Evolutionary conservation across 2,888 invertebrate species (phyloP), one percentile per base, ranked within the genome.

Genomic region (Anthrax anthrax): DNA sequence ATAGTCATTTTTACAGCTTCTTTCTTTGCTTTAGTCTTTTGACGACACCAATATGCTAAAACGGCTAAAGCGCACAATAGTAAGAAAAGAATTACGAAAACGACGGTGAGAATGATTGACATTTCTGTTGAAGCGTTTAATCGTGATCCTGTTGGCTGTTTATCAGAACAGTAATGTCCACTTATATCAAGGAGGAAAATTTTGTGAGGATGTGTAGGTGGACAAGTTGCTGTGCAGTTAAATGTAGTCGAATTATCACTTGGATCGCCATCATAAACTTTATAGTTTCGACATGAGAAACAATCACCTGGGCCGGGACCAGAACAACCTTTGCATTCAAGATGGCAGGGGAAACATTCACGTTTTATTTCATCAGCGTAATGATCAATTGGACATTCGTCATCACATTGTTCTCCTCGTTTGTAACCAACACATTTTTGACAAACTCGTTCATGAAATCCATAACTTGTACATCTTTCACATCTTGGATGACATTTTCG

Each of bases 1-100:
- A 86, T 84, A 0, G 92, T 88, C 83, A 94, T 85, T 65, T 91
- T 90, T 13, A 90, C 82, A 2, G 89, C 85, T 59, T 90, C 87
- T 60, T 91, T 90, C 60, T 90, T 90, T 12, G 85, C 85, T 61
- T 85, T 85, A 3, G 84, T 81, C 60, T 83, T 80, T 61, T 84
- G 80, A 47, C 84, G 75, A 56, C 46, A 81, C 57, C 49, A 72
- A 43, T 77, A 64, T 1, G 77, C 72, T 18, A 78, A 65, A 10
- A 71, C 61, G 32, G 75, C 69, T 13, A 79, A 72, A 14, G 69
- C 60, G 32, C 75, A 71, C 9, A 79, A 70, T 0, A 78, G 55
- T 19, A 74, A 61, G 9, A 72, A 62, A 6, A 64, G 56, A 0
- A 64, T 58, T 1, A 58, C 58, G 1, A 59, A 53, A 3, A 58